These are phyloP conservation scores for Ornithoptera alexandrae DNA, from an alignment of 2,888 invertebrate species.

Conservation along the genomic window DNA sequence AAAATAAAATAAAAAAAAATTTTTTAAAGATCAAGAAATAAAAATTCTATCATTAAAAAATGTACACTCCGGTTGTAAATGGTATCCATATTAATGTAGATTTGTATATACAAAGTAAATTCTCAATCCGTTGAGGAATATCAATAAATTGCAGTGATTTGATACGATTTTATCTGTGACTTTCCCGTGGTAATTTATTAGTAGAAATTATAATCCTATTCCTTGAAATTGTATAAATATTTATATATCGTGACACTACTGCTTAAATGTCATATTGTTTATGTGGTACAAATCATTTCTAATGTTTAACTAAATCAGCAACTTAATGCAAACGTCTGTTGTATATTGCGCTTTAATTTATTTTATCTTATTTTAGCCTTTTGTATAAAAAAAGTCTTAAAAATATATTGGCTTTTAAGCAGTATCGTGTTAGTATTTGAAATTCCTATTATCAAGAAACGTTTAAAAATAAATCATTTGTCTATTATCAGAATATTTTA, in stretches of 20 bases:
- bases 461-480: conserved; percentile 64
- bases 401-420: conserved; percentile 39
- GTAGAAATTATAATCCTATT: conserved; percentile 16
- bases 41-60: background rate
- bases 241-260: conserved; percentile 38
- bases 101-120: conserved; percentile 2
- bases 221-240: conserved; percentile 30
- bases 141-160: conserved; percentile 8
- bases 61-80: conserved; percentile 6
- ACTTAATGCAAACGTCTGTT: conserved; percentile 43
- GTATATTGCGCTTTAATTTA: conserved; percentile 35
- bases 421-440: conserved; percentile 47
- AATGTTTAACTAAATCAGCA: conserved; percentile 32
- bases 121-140: background rate
- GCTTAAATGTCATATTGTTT: conserved; percentile 40
- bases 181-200: conserved; percentile 7
- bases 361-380: conserved; percentile 36
- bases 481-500: conserved; percentile 45
- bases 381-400: conserved; percentile 12
- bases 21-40: background rate
- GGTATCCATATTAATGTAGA: conserved; percentile 22
- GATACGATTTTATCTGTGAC: conserved; percentile 22
- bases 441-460: conserved; percentile 53
- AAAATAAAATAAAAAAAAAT: background rate
- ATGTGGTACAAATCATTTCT: conserved; percentile 38